phyloP scores from a whole-genome alignment of 2,888 invertebrate species.

The Ophonus ardosiacus region DNA sequence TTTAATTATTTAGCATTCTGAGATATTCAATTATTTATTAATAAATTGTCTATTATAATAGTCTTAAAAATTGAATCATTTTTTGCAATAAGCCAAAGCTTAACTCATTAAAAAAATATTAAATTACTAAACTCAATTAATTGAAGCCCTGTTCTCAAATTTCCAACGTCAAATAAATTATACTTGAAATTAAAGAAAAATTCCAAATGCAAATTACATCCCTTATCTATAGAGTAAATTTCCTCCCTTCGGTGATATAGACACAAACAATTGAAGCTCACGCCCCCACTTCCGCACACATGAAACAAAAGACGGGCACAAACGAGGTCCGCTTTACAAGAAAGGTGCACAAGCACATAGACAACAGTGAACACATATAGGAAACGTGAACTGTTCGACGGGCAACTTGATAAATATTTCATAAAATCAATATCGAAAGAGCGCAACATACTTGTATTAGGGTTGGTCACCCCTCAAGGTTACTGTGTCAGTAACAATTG shows the following conservation, averaged over 20 bases:
- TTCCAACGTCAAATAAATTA: not conserved
- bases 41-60: too few relatives aligned
- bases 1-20: too few relatives aligned
- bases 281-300: not conserved
- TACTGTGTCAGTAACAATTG: not conserved
- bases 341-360: not conserved
- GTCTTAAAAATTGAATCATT: too few relatives aligned
- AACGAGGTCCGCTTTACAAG: not conserved
- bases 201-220: not conserved
- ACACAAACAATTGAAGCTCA: conserved; percentile 12
- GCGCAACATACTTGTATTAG: not conserved
- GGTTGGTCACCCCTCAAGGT: conserved; percentile 19
- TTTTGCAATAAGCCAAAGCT: not conserved
- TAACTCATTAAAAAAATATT: not conserved
- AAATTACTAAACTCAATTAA: not conserved
- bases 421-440: conserved; percentile 23
- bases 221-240: not conserved
- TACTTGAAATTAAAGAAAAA: not conserved
- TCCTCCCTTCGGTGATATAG: not conserved
- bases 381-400: not conserved
- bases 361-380: not conserved
- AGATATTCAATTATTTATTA: too few relatives aligned
- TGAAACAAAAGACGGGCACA: conserved; percentile 18
- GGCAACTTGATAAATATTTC: conserved; percentile 23
- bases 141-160: not conserved